Percentiles rank a stretch among this genome's conserved stretches.
Evolutionary conservation across 2,888 invertebrate genomes (phyloP).

Genomic region (Nemoura dubitans): DNA sequence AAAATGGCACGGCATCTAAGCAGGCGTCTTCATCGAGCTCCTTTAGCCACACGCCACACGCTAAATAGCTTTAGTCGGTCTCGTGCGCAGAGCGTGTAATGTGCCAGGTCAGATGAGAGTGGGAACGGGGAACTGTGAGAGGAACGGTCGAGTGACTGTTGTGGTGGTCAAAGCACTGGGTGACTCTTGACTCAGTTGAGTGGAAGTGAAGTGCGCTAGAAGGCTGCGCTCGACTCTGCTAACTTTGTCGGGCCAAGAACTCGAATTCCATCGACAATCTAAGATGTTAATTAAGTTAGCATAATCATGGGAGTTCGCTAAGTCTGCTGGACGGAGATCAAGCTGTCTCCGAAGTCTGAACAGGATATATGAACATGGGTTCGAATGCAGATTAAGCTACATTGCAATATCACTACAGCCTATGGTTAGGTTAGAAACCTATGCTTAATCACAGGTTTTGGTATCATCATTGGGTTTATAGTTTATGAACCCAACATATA

Average conservation of each 20-base stretch:
- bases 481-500: no score
- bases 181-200: background rate
- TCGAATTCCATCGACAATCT: background rate
- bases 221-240: background rate
- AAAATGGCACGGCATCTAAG: background rate
- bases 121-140: background rate
- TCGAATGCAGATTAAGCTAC: no score
- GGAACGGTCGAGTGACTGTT: background rate
- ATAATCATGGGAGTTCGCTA: no score
- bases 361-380: no score
- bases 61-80: background rate
- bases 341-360: no score
- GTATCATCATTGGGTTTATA: no score
- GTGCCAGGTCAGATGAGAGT: background rate
- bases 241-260: background rate
- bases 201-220: background rate
- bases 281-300: background rate
- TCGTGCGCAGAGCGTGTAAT: background rate
- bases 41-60: background rate
- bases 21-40: background rate
- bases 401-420: no score
- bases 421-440: no score
- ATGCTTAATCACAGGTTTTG: no score
- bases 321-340: no score
- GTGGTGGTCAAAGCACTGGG: background rate